These are phyloP conservation scores for Marisa cornuarietis DNA, from an alignment of 1,140 invertebrate genomes.

Conservation along the genomic window DNA sequence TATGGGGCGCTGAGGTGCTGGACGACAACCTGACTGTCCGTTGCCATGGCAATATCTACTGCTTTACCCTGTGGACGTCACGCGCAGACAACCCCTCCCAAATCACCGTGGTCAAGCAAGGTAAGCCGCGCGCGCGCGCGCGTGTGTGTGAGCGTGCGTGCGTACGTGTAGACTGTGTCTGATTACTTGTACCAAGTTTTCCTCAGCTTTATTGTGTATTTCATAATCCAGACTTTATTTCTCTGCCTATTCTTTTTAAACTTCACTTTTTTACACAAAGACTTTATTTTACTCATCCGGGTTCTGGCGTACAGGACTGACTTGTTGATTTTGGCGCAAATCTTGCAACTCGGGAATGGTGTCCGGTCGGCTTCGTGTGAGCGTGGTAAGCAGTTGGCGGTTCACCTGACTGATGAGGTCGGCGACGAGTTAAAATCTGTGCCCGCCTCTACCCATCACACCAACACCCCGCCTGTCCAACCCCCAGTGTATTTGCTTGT, in stretches of 20 bases:
- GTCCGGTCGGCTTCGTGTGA: too few species aligned
- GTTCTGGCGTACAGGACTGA: not conserved
- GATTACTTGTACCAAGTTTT: not conserved
- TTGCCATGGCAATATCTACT: slow-evolving; percentile 37
- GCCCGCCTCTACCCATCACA: too few species aligned
- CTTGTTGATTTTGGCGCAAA: not conserved
- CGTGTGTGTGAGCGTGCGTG: not conserved
- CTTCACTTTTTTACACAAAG: not conserved
- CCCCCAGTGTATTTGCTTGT: too few species aligned
- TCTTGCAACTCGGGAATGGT: not conserved
- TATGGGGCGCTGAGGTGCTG: slow-evolving; percentile 9
- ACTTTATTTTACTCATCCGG: not conserved
- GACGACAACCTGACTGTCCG: slow-evolving; percentile 42
- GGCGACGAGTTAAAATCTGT: too few species aligned
- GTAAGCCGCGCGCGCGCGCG: slow-evolving; percentile 25
- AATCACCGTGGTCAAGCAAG: slow-evolving; percentile 45
- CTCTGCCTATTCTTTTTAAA: not conserved
- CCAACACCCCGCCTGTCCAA: too few species aligned
- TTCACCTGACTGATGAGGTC: too few species aligned
- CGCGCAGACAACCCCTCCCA: slow-evolving; percentile 31
- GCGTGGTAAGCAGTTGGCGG: too few species aligned
- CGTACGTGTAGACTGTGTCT: not conserved
- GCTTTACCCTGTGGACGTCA: slow-evolving; percentile 47
- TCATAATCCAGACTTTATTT: not conserved
- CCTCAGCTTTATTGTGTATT: not conserved